A percentile compares a stretch with the other conserved stretches of the same genome.
phyloP scores from a whole-genome alignment of 1,140 invertebrate species.

The Scaptomyza hsui region DNA sequence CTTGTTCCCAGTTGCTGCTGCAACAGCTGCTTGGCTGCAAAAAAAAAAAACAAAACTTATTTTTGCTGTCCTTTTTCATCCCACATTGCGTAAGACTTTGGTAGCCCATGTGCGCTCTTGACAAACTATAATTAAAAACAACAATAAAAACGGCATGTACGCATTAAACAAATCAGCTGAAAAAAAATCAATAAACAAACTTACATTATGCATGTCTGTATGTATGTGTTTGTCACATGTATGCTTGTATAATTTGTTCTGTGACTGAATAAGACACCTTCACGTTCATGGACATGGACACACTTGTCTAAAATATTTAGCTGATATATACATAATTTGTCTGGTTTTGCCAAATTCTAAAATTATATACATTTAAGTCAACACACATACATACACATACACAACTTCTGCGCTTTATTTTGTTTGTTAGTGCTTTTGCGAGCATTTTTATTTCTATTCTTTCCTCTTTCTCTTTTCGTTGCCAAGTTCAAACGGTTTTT shows the following conservation, averaged over 20 bases:
- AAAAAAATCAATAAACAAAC: conserved; percentile 57
- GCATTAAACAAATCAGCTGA: conserved; percentile 49
- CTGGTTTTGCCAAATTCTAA: conserved; percentile 65
- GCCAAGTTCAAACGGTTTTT: conserved; percentile 65
- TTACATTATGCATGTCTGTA: not conserved
- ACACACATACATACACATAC: conserved; percentile 32
- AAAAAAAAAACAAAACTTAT: not conserved
- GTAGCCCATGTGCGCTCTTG: conserved; percentile 17
- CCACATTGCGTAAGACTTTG: conserved; percentile 28
- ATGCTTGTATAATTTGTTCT: conserved; percentile 10
- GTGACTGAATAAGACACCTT: conserved; percentile 58
- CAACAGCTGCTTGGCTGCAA: conserved; percentile 28
- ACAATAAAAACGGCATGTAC: conserved; percentile 7
- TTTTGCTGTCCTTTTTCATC: conserved; percentile 3
- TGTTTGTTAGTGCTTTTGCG: conserved; percentile 33
- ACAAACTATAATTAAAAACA: conserved; percentile 7
- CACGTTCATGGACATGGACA: conserved; percentile 68
- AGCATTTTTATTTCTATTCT: too few species aligned
- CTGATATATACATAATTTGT: conserved; percentile 15
- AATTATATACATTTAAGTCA: conserved; percentile 37
- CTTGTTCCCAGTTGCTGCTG: conserved; percentile 15
- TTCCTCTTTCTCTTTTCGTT: conserved; percentile 48
- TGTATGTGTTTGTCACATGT: conserved; percentile 3
- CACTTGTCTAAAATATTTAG: conserved; percentile 3
- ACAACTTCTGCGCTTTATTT: conserved; percentile 18